A percentile compares a stretch with the other conserved stretches of the same genome.
Evolutionary conservation across 2,888 invertebrate genomes (phyloP).

Genomic region (Ctena decussata): DNA sequence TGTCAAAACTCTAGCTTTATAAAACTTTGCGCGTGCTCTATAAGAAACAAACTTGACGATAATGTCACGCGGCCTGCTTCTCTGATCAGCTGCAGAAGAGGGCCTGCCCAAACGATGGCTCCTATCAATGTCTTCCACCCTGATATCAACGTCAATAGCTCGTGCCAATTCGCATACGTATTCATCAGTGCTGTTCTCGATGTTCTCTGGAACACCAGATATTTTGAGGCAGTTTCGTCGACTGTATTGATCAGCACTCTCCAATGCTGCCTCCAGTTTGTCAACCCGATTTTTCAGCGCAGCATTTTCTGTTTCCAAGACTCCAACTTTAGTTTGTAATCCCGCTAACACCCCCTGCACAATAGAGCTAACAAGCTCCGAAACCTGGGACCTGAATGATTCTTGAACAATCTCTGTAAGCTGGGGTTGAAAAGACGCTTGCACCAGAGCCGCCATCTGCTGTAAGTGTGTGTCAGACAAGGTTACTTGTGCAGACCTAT

Average conservation of each 20-base stretch:
- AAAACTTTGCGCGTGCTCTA: neutral
- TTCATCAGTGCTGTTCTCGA: neutral
- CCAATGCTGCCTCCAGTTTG: neutral
- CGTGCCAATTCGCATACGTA: neutral
- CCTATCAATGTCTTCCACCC: neutral
- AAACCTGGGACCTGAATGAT: neutral
- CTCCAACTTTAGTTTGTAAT: neutral
- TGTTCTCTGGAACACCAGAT: neutral
- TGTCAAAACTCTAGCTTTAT: neutral
- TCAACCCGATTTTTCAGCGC: neutral
- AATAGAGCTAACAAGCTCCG: neutral
- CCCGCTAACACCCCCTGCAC: neutral
- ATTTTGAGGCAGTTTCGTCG: neutral
- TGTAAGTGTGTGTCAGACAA: neutral
- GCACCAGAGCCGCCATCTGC: neutral
- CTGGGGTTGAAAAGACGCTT: neutral
- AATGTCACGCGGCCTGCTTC: neutral
- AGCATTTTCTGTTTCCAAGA: neutral
- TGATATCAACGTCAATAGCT: neutral
- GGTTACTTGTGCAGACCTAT: too few species aligned
- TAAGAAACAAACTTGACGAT: neutral
- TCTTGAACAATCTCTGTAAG: neutral
- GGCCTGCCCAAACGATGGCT: neutral
- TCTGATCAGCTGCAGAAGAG: too few species aligned
- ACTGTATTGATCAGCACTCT: neutral